These are phyloP conservation scores for Trichogramma dendrolimi DNA, from an alignment of 2,888 invertebrate species.

Conservation along the genomic window DNA sequence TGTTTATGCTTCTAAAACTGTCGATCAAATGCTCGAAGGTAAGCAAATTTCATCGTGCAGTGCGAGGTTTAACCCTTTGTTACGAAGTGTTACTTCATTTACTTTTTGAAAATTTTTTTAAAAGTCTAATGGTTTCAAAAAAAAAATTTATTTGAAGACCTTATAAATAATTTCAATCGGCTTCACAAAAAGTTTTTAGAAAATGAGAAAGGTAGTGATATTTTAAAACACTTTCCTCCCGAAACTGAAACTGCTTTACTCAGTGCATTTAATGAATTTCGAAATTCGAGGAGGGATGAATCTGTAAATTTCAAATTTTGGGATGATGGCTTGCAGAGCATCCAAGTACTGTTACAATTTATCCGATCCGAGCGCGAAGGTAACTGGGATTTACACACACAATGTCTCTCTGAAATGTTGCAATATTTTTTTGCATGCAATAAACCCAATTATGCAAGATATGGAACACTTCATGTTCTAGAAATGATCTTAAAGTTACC, in stretches of 20 bases:
- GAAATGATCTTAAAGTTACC: background rate
- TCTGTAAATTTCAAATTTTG: too few species aligned
- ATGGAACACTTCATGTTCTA: background rate
- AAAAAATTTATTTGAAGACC: too few species aligned
- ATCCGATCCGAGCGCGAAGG: constrained; percentile 2
- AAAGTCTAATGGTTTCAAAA: too few species aligned
- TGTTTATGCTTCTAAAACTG: constrained; percentile 5
- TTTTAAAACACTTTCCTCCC: too few species aligned
- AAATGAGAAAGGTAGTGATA: too few species aligned
- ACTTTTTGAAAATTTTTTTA: background rate
- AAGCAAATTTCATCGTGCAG: constrained; percentile 6
- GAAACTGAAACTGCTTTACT: too few species aligned
- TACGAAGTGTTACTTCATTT: background rate
- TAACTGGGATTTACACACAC: background rate
- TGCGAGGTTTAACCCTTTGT: background rate
- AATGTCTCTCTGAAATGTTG: background rate
- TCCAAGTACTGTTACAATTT: background rate
- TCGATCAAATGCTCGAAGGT: constrained; percentile 5
- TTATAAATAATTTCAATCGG: too few species aligned
- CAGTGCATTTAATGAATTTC: too few species aligned
- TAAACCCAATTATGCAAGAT: constrained; percentile 9
- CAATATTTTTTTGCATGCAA: constrained; percentile 3
- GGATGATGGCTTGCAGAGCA: background rate
- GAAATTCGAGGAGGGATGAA: too few species aligned
- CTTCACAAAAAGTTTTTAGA: too few species aligned